Conservation (phyloP, 2,888 invertebrate genomes). For the Limulus polyphemus region DNA sequence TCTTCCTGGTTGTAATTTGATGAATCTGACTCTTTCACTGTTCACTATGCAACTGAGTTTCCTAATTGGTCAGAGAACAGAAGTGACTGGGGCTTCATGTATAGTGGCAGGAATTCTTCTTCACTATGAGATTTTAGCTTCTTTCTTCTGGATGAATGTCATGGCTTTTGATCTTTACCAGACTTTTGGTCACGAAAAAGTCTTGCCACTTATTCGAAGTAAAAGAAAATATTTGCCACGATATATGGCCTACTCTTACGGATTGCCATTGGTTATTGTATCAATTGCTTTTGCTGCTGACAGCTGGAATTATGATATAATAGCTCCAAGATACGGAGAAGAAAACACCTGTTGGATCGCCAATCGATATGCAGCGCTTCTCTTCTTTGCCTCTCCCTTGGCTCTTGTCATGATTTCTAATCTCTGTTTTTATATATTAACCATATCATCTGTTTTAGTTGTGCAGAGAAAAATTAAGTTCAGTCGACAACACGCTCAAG, state of each 20-base stretch:
- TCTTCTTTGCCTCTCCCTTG: conserved; percentile 29
- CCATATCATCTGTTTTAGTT: conserved; percentile 24
- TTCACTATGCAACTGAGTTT: conserved; percentile 34
- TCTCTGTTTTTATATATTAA: conserved; percentile 26
- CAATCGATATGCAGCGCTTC: conserved; percentile 20
- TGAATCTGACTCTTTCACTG: conserved; percentile 35
- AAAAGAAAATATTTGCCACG: conserved; percentile 17
- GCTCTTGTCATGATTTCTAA: conserved; percentile 26
- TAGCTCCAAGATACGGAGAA: conserved; percentile 25
- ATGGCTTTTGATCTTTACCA: conserved; percentile 38
- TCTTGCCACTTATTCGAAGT: conserved; percentile 20
- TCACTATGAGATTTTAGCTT: conserved; percentile 36
- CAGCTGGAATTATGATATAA: conserved; percentile 19
- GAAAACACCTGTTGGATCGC: conserved; percentile 29
- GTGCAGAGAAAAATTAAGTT: conserved; percentile 15
- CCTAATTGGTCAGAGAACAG: conserved; percentile 27
- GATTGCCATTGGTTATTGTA: conserved; percentile 33
- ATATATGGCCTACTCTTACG: conserved; percentile 34
- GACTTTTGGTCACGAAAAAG: conserved; percentile 33
- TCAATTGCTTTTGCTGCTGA: conserved; percentile 32
- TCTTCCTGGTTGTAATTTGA: conserved; percentile 36
- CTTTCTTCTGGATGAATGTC: conserved; percentile 39
- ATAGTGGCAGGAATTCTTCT: conserved; percentile 31
- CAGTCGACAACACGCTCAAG: conserved; percentile 3
- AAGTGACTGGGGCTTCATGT: conserved; percentile 27